Evolutionary conservation across 2,888 invertebrate species (phyloP), one percentile per base, ranked within the genome.

Genomic region (Zaprionus bogoriensis): DNA sequence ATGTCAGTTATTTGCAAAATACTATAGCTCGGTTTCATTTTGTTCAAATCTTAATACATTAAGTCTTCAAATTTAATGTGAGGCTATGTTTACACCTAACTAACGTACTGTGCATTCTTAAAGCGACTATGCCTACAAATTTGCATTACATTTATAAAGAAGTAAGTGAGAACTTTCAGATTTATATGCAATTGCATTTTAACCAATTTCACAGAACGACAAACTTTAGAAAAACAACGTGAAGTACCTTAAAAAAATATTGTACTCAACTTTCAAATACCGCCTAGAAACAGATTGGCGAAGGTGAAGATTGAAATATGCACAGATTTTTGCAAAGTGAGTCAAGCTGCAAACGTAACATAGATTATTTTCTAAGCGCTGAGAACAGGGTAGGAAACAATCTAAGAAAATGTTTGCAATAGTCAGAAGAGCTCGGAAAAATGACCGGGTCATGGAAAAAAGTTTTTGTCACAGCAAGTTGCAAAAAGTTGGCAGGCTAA

Each of bases 101-200:
- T n/a, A n/a, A n/a, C n/a, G n/a, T n/a, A n/a, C 5, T 17, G 28
- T 7, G 5, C 12, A n/a, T 42, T 52, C 36, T 10, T 42, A 60
- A 25, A 50, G 47, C 28, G 25, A 20, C 38, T 68, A 42, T 5
- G 51, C 55, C 41, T 52, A 46, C 23, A 44, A 39, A 82, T 67
- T 85, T 75, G 61, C 76, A 73, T 75, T 60, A 45, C 51, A 58
- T 60, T 57, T 14, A 57, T 17, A 30, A 12, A 36, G n/a, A 61
- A 67, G 61, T 55, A 67, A 61, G 46, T 59, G 45, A 22, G 73
- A 73, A 85, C 70, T 79, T 82, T 70, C 27, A 66, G 63, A 70
- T 80, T 80, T 85, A 70, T 80, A 73, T 65, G 65, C 61, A 79
- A 69, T 63, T 79, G 79, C 83, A 69, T 66, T 79, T 74, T 70